Conservation (phyloP, 2,888 invertebrate species). For the Heliconius ethilla region DNA sequence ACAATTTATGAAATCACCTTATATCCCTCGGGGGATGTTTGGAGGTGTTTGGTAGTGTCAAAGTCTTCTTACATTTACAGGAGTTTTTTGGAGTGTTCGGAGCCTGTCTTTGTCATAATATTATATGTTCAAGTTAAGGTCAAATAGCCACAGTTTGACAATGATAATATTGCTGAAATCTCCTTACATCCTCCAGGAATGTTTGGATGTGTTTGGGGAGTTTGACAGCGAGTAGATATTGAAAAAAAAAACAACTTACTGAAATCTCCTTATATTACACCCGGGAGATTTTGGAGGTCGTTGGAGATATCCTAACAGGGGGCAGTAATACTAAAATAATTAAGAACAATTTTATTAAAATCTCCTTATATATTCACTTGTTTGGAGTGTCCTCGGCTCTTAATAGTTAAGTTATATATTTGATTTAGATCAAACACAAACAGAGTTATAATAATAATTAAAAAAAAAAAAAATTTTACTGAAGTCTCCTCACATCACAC, state of each 20-base stretch:
- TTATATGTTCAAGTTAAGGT: too few species aligned
- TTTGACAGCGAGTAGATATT: background rate
- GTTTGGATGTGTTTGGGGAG: background rate
- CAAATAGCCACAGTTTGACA: too few species aligned
- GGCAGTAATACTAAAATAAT: background rate
- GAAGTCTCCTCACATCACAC: background rate
- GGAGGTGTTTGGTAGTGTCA: background rate
- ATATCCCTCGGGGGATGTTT: background rate
- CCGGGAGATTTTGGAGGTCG: background rate
- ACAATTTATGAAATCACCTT: background rate
- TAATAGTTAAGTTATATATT: background rate
- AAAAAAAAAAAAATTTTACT: background rate
- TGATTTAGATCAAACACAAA: background rate
- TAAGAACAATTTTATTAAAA: background rate
- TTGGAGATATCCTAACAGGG: background rate
- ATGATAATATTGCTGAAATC: background rate
- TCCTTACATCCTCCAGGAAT: background rate
- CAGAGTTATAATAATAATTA: background rate
- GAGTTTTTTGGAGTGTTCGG: too few species aligned
- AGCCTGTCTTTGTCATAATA: too few species aligned
- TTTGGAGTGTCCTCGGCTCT: background rate
- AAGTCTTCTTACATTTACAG: too few species aligned
- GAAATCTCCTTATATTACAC: background rate
- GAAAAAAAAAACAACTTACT: conserved; percentile 1
- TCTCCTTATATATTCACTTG: background rate